Base-by-base conservation (phyloP, 2,113 vertebrate species). In the Oceanites oceanicus region DNA sequence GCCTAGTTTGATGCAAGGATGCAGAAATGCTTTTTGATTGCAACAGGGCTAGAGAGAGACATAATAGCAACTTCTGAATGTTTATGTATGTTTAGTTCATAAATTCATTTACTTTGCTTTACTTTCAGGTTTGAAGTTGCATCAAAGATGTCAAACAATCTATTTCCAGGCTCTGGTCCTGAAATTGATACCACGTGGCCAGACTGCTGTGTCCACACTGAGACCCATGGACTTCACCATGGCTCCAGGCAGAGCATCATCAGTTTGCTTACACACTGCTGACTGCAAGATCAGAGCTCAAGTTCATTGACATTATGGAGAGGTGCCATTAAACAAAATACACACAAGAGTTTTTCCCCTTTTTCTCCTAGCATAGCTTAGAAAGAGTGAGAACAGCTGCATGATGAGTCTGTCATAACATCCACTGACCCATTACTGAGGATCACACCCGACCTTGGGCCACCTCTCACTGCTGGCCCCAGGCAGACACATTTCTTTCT, bases 281-380 rank as follows among this genome's bases (percentile, higher is more conserved):
- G 7, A 23, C 73, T 5, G 4, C 50, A 44, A 68, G 59, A 59
- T 45, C 34, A 50, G 34, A 86, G 53, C 49, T 85, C n/a, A 53
- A 10, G 17, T 61, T 72, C 56, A 75, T 42, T 42, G 42, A 63
- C 19, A 13, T 45, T 36, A 50, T 4, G 44, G 44, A 93, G 40
- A 74, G 5, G 16, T 42, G 40, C 27, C 15, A 6, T 81, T 81
- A 95, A 91, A 61, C 50, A 59, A 23, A 66, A 78, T 0, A 1
- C 27, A 29, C 45, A 17, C 26, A 22, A 47, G 18, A 29, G 34
- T 75, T 56, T 10, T 0, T 3, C 1, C 5, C 3, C 9, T 15
- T 38, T 62, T 52, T 78, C 61, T 80, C 25, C 47, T 29, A 4
- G 17, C 22, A 27, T 18, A 45, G 34, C 40, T 85, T 72, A 58